Evolutionary conservation across 1,140 invertebrate genomes (phyloP).

Genomic region (Pantala flavescens): DNA sequence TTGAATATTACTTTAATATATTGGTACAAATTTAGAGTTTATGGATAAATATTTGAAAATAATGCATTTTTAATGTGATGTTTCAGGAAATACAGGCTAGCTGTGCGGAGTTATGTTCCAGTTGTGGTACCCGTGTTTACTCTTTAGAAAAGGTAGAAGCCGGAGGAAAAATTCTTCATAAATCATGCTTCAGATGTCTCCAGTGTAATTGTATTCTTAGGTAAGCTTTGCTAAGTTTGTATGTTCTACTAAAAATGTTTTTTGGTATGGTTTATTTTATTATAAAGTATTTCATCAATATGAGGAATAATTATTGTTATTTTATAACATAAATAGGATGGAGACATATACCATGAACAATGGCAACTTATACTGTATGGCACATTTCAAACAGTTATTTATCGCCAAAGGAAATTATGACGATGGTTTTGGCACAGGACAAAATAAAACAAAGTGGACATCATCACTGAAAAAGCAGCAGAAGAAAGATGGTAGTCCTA

Average conservation of each 20-base stretch:
- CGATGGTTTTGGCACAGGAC: conserved; percentile 59
- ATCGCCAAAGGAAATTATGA: conserved; percentile 78
- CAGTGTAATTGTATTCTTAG: conserved; percentile 65
- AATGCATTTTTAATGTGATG: not conserved
- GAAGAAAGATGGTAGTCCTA: too few species aligned
- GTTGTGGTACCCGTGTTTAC: conserved; percentile 65
- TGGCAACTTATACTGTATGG: conserved; percentile 63
- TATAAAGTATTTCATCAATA: too few species aligned
- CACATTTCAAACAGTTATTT: conserved; percentile 72
- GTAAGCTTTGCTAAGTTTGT: conserved; percentile 38
- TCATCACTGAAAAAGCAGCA: not conserved
- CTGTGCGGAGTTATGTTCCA: conserved; percentile 52
- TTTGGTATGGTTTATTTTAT: too few species aligned
- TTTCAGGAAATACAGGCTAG: conserved; percentile 42
- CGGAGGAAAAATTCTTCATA: conserved; percentile 62
- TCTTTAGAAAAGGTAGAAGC: conserved; percentile 70
- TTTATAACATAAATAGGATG: conserved; percentile 42
- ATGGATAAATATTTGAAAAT: not conserved
- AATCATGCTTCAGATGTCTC: conserved; percentile 67
- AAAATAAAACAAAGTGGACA: conserved; percentile 51
- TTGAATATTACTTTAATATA: too few species aligned
- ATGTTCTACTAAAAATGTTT: too few species aligned
- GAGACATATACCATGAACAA: conserved; percentile 66
- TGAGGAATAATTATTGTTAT: too few species aligned
- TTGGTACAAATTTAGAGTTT: not conserved